These are phyloP conservation scores for Teleiodes luculella DNA, from an alignment of 2,888 invertebrate genomes.

Conservation along the genomic window DNA sequence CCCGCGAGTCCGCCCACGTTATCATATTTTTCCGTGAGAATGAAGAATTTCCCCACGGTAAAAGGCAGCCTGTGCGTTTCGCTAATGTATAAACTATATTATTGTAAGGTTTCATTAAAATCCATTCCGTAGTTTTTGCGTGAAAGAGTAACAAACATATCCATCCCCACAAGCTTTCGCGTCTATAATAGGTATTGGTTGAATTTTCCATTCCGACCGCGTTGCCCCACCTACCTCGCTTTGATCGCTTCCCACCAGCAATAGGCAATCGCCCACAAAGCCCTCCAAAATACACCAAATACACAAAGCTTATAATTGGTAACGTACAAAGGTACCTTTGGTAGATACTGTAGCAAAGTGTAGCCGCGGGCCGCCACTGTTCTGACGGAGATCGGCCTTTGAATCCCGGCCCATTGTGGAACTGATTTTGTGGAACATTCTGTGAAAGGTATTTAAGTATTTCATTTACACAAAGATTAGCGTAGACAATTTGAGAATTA, in stretches of 20 bases:
- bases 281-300: conserved; percentile 5
- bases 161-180: too few species aligned
- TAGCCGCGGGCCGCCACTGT: conserved; percentile 25
- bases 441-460: not conserved
- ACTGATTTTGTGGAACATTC: conserved; percentile 4
- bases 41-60: too few species aligned
- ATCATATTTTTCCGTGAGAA: too few species aligned
- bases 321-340: too few species aligned
- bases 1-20: too few species aligned
- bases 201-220: not conserved
- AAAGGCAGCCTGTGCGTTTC: too few species aligned
- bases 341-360: conserved; percentile 29
- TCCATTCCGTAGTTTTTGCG: too few species aligned
- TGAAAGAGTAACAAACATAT: too few species aligned
- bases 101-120: too few species aligned
- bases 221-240: not conserved
- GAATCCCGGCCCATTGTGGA: not conserved
- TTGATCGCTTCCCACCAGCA: not conserved
- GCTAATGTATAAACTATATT: too few species aligned
- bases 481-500: too few species aligned
- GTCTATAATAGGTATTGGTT: too few species aligned
- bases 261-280: not conserved
- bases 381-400: conserved; percentile 19
- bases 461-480: not conserved
- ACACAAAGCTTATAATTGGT: conserved; percentile 17